Percentiles rank a stretch among this genome's conserved stretches.
phyloP scores from a whole-genome alignment of 2,113 vertebrate genomes.

The Probosciger aterrimus region DNA sequence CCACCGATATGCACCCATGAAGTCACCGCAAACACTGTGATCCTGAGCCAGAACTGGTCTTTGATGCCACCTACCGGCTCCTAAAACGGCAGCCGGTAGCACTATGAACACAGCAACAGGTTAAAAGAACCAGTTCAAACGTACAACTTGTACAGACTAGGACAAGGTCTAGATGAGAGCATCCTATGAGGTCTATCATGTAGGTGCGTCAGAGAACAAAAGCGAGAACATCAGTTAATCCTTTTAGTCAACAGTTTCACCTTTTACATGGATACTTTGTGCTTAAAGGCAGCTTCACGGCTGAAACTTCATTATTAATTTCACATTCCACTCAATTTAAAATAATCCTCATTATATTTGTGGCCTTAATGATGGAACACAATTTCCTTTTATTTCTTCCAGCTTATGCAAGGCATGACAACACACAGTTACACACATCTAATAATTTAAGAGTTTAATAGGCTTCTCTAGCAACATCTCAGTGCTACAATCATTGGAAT shows the following conservation, averaged over 20 bases:
- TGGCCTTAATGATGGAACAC: conserved; percentile 5
- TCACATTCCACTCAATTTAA: conserved; percentile 35
- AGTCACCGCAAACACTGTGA: rapidly evolving
- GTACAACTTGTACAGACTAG: neutral
- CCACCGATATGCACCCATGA: rapidly evolving
- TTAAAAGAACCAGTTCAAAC: neutral
- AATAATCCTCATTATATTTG: conserved; percentile 60
- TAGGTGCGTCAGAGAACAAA: neutral
- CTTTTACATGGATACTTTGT: neutral
- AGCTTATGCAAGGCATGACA: conserved; percentile 48
- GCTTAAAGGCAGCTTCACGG: conserved; percentile 1
- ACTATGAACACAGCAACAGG: neutral
- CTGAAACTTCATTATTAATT: conserved; percentile 23
- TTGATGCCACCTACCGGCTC: conserved; percentile 42
- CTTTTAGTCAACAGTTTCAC: neutral
- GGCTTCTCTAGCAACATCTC: conserved; percentile 49
- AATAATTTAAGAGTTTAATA: conserved; percentile 49
- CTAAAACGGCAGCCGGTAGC: neutral
- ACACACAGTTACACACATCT: neutral
- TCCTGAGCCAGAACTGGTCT: neutral
- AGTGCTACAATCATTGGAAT: neutral
- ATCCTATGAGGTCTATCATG: neutral
- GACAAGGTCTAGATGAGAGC: neutral
- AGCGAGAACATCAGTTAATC: neutral
- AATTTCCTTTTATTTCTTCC: conserved; percentile 57